phyloP scores from a whole-genome alignment of 2,888 invertebrate genomes.

The Hirtodrosophila alboralis region DNA sequence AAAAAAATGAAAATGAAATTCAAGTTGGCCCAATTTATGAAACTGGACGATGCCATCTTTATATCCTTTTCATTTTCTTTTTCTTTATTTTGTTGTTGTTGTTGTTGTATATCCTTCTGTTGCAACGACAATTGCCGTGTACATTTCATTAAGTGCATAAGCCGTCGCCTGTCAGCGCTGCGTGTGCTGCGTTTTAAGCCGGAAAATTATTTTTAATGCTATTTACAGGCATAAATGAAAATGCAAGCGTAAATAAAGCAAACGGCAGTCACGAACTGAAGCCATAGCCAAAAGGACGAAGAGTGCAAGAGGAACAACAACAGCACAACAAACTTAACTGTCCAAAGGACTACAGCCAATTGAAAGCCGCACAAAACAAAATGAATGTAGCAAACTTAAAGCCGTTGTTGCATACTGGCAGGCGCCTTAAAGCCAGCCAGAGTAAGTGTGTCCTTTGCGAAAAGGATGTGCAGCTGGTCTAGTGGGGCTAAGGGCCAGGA shows the following conservation, averaged over 20 bases:
- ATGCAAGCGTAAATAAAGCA: conserved; percentile 72
- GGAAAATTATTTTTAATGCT: conserved; percentile 79
- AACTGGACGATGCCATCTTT: conserved; percentile 36
- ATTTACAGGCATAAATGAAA: conserved; percentile 76
- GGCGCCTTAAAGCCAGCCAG: conserved; percentile 6
- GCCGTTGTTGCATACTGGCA: conserved; percentile 40
- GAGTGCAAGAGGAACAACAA: too few relatives aligned
- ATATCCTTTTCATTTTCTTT: too few relatives aligned
- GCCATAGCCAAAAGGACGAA: neutral
- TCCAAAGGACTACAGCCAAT: conserved; percentile 17
- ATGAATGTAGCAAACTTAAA: conserved; percentile 34
- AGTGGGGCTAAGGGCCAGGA: neutral
- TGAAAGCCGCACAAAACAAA: conserved; percentile 17
- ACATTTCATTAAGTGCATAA: conserved; percentile 81
- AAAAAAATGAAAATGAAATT: conserved; percentile 62
- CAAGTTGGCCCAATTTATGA: conserved; percentile 74
- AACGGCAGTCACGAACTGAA: conserved; percentile 64
- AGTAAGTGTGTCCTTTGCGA: conserved; percentile 3
- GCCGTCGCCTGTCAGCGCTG: conserved; percentile 72
- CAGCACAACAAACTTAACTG: conserved; percentile 34
- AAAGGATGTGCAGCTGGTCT: too few relatives aligned
- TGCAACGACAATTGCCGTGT: conserved; percentile 73
- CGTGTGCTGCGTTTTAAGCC: conserved; percentile 68
- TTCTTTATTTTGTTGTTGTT: too few relatives aligned
- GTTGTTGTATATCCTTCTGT: conserved; percentile 9